A percentile compares a stretch with the other conserved stretches of the same genome.
phyloP scores from a whole-genome alignment of 1,140 invertebrate genomes.

The Macrobrachium nipponense region DNA sequence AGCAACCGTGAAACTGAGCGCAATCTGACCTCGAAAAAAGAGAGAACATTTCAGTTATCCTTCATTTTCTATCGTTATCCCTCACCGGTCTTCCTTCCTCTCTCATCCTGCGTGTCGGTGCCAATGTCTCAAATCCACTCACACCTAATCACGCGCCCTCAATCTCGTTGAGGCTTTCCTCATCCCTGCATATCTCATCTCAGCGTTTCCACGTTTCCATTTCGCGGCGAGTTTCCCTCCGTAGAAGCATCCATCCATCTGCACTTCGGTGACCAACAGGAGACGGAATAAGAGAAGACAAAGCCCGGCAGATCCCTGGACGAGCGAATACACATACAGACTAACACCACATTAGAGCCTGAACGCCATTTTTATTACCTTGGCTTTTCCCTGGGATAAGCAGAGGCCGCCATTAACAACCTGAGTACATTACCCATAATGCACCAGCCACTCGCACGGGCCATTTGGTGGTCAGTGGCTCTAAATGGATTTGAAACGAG shows the following conservation, averaged over 20 bases:
- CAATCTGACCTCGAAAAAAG: too few species aligned
- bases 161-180: too few species aligned
- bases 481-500: conserved; percentile 59
- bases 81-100: neutral
- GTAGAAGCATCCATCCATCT: too few species aligned
- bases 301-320: too few species aligned
- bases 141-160: too few species aligned
- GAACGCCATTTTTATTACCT: conserved; percentile 15
- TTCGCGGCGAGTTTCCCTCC: too few species aligned
- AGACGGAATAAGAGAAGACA: too few species aligned
- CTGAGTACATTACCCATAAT: conserved; percentile 49
- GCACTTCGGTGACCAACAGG: too few species aligned
- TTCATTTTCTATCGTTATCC: neutral
- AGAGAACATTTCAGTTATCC: neutral
- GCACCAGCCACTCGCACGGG: conserved; percentile 35
- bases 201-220: too few species aligned
- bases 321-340: too few species aligned
- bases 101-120: neutral
- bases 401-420: conserved; percentile 18
- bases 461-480: conserved; percentile 51
- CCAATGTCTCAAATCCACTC: neutral
- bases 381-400: conserved; percentile 2
- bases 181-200: too few species aligned
- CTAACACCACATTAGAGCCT: neutral
- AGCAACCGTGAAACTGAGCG: too few species aligned